Conservation (phyloP, 2,797 vertebrate genomes). For the Muscicapa comitata region DNA sequence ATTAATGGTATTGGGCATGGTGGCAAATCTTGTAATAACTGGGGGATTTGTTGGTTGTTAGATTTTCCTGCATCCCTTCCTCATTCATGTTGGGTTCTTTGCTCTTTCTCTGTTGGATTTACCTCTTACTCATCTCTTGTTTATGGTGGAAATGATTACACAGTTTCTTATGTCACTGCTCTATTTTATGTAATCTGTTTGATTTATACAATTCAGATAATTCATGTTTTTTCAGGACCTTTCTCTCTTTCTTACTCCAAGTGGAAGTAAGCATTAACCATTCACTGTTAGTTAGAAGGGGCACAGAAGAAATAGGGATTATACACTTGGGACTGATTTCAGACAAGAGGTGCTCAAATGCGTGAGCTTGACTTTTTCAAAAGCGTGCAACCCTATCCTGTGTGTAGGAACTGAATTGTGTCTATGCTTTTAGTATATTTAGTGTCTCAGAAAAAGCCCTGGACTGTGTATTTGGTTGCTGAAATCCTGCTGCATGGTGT, state of each 20-base stretch:
- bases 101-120: background rate
- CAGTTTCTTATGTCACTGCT: background rate
- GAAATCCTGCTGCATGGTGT: background rate
- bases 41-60: background rate
- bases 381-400: accelerated
- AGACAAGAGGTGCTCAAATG: background rate
- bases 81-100: background rate
- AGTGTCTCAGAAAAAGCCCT: accelerated
- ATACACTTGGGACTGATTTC: background rate
- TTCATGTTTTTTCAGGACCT: background rate
- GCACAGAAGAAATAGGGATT: background rate
- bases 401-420: background rate
- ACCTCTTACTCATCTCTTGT: background rate
- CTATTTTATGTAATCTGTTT: background rate
- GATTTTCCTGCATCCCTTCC: background rate
- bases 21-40: background rate
- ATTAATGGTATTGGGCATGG: background rate
- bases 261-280: background rate
- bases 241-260: background rate
- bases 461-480: background rate
- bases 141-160: background rate
- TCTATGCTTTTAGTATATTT: background rate
- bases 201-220: background rate
- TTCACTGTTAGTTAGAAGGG: background rate
- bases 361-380: background rate